Evolutionary conservation across 2,113 vertebrate genomes (phyloP), one percentile per base, ranked within the genome.

Genomic region (Oriolus oriolus): DNA sequence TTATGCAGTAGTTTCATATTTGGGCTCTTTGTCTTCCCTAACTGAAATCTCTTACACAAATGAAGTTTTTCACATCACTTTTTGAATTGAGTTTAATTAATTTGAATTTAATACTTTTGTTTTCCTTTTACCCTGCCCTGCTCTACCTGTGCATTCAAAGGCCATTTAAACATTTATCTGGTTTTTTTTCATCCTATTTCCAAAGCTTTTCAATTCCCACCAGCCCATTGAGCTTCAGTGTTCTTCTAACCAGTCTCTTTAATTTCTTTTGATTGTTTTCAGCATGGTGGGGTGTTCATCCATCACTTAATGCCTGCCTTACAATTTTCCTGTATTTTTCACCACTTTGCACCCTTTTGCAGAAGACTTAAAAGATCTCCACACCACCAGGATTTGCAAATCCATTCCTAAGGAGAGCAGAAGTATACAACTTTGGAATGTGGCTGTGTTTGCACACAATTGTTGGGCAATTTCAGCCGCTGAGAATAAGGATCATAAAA

Each of bases 401-500:
- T n/a, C 30, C 3, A 2, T 75, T 83, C 77, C 64, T 50, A 10
- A 69, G 37, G 52, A 78, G 70, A 86, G 2, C 15, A 63, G 37
- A 47, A 2, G 3, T 30, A 2, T 8, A 0, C 5, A 49, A 17
- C 8, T 30, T 1, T 10, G 9, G 17, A 11, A 27, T 16, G 10
- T 39, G 7, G n/a, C 17, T 21, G 41, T 50, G 18, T 41, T 56
- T 24, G 24, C 35, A 30, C 27, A 50, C 31, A 41, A 20, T 10
- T 11, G 4, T 41, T 37, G 33, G 20, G 31, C 26, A 45, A 5
- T 68, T 86, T 80, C 54, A 86, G 26, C 28, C 53, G 11, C 22
- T 26, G 35, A 64, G 39, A 13, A 21, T 24, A 31, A 80, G 13
- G 16, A 22, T 50, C 26, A 31, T 16, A 28, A 28, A 6, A 11